Evolutionary conservation across 2,888 invertebrate genomes (phyloP).

Genomic region (Drosophila incognita): DNA sequence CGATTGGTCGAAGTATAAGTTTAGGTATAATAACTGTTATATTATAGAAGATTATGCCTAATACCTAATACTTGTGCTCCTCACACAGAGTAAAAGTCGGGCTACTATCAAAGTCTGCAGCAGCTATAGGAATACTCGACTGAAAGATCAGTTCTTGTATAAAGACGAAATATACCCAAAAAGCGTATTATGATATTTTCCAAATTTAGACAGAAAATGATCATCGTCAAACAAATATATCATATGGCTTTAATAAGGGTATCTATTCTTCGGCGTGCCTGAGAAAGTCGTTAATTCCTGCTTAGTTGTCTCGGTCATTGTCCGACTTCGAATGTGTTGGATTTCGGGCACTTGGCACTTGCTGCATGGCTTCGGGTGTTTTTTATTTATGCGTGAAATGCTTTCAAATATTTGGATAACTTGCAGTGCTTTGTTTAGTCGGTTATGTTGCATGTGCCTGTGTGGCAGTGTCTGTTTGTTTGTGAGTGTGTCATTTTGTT

Average conservation of each 20-base stretch:
- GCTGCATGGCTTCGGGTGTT: slow-evolving; percentile 54
- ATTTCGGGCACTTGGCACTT: slow-evolving; percentile 46
- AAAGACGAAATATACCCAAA: neutral
- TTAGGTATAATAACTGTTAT: neutral
- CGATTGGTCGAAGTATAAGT: neutral
- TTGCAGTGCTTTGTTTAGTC: slow-evolving; percentile 45
- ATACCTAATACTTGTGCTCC: neutral
- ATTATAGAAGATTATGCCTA: neutral
- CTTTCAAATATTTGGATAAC: slow-evolving; percentile 61
- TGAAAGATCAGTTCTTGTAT: neutral
- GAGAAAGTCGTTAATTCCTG: neutral
- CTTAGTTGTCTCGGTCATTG: slow-evolving; percentile 52
- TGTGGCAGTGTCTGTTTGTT: neutral
- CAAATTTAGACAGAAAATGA: neutral
- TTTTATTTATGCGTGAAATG: slow-evolving; percentile 74
- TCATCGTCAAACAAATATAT: too few species aligned
- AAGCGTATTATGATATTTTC: neutral
- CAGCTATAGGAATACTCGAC: neutral
- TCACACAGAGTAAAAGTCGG: neutral
- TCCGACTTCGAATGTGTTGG: slow-evolving; percentile 44
- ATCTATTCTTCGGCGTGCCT: neutral
- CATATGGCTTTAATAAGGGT: neutral
- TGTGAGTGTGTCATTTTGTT: neutral
- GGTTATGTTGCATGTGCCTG: slow-evolving; percentile 36
- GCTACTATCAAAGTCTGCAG: neutral